These are phyloP conservation scores for Hyphantria cunea DNA, from an alignment of 1,140 invertebrate genomes.

Conservation along the genomic window DNA sequence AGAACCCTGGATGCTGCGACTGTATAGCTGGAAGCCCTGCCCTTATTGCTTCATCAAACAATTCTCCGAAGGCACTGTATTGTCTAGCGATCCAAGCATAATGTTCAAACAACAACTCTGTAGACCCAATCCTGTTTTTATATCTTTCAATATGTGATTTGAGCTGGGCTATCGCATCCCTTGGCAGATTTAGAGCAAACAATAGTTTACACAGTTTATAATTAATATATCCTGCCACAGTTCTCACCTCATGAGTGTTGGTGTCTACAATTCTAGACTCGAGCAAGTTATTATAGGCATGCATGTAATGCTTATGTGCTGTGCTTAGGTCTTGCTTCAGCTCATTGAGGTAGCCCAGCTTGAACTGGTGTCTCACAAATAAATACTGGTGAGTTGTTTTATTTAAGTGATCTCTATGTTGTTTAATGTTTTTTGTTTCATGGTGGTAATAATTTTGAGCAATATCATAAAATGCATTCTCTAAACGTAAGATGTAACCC, in stretches of 20 bases:
- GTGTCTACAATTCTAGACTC: constrained; percentile 94
- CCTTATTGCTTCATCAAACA: constrained; percentile 97
- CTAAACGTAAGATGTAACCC: constrained; percentile 89
- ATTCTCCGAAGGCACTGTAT: constrained; percentile 94
- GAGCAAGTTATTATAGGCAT: constrained; percentile 94
- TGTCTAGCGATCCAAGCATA: constrained; percentile 98
- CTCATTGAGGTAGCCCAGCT: constrained; percentile 98
- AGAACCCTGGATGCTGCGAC: constrained; percentile 98
- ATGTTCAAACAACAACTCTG: constrained; percentile 96
- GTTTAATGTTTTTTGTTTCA: constrained; percentile 93
- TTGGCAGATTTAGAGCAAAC: constrained; percentile 93
- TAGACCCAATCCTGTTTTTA: constrained; percentile 88
- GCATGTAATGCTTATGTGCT: constrained; percentile 96
- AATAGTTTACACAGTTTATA: constrained; percentile 96
- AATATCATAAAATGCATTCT: constrained; percentile 96
- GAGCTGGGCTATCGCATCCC: constrained; percentile 97
- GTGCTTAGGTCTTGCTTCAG: constrained; percentile 93
- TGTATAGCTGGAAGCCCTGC: constrained; percentile 94
- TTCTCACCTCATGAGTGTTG: constrained; percentile 96
- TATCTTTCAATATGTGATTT: constrained; percentile 95
- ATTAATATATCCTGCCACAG: constrained; percentile 96
- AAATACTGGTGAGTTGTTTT: constrained; percentile 95
- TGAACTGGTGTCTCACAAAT: constrained; percentile 98
- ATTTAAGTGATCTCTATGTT: constrained; percentile 94
- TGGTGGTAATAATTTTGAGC: constrained; percentile 96